Conservation (phyloP, 2,797 vertebrate genomes). For the Lepidocolaptes lacrymiger region DNA sequence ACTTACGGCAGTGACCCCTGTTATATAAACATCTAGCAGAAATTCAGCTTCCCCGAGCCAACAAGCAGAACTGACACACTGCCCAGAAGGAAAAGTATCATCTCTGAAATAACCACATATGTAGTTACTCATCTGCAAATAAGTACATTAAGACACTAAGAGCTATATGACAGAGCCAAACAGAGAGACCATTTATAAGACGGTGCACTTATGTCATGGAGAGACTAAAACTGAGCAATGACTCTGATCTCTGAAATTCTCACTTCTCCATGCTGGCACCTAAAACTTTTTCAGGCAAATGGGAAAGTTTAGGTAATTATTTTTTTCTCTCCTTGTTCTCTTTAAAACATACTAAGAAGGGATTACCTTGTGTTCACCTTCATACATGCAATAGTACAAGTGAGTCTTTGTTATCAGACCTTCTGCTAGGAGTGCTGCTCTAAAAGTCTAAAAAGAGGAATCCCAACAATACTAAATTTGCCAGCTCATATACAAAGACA, state of each 20-base stretch:
- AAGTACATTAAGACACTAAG: not conserved
- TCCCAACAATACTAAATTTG: not conserved
- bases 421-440: not conserved
- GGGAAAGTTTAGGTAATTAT: not conserved
- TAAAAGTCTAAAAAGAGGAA: not conserved
- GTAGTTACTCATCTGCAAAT: not conserved
- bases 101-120: not conserved
- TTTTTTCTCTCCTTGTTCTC: not conserved
- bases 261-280: not conserved
- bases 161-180: not conserved
- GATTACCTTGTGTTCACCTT: not conserved
- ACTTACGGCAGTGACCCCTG: constrained; percentile 71
- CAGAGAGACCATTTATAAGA: not conserved
- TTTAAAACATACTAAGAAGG: not conserved
- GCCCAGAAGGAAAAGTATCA: not conserved
- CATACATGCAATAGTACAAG: not conserved
- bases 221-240: not conserved
- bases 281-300: not conserved
- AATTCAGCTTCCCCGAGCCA: constrained; percentile 35
- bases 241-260: not conserved
- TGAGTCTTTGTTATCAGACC: not conserved
- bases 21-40: constrained; percentile 65
- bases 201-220: not conserved
- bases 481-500: not conserved
- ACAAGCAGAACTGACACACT: not conserved